Evolutionary conservation across 2,797 vertebrate genomes (phyloP).

Genomic region (Cossypha niveicapilla): DNA sequence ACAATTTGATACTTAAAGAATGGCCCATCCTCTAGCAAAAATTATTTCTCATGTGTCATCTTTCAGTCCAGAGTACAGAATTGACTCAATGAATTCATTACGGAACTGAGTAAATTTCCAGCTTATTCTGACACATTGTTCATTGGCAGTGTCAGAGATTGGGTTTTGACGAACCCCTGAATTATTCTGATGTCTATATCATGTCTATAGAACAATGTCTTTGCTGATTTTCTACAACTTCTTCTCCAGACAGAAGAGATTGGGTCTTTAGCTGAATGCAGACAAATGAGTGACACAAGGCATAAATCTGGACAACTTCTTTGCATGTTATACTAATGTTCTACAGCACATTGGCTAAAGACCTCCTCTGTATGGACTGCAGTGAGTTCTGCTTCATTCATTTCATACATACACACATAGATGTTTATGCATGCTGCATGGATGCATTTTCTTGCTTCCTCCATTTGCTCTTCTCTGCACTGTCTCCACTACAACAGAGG

Average conservation of each 20-base stretch:
- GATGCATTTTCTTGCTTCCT: not conserved
- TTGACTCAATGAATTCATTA: not conserved
- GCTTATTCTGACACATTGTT: not conserved
- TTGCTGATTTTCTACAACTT: constrained; percentile 18
- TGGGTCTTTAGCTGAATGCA: constrained; percentile 17
- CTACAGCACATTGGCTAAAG: not conserved
- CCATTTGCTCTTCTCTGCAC: not conserved
- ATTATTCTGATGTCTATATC: not conserved
- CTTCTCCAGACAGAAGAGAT: not conserved
- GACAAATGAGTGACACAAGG: not conserved
- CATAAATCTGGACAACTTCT: not conserved
- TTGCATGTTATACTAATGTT: not conserved
- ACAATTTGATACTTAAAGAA: not conserved
- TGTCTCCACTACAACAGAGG: not conserved
- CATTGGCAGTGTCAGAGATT: not conserved
- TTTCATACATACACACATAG: not conserved
- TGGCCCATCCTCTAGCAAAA: not conserved
- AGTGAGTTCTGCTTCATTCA: constrained; percentile 14
- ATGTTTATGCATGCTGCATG: fast-evolving
- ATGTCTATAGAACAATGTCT: not conserved
- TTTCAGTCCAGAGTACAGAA: not conserved
- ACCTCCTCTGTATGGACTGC: not conserved
- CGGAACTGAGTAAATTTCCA: not conserved
- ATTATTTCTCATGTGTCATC: not conserved
- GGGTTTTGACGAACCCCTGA: not conserved